Conservation (phyloP, 2,888 invertebrate genomes). For the Rhamnusium bicolor region DNA sequence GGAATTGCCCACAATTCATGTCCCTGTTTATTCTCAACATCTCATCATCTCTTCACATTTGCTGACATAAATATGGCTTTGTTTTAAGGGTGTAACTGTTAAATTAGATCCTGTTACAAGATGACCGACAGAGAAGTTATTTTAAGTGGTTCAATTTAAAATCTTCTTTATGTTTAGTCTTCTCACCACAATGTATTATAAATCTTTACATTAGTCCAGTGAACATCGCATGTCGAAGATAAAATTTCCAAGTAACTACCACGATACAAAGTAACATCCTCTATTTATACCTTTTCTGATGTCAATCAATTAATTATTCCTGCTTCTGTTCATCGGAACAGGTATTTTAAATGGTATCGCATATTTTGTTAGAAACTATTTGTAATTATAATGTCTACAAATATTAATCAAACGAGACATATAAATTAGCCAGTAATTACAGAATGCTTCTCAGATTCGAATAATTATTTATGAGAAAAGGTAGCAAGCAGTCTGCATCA, state of each 20-base stretch:
- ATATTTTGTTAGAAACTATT: conserved; percentile 50
- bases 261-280: conserved; percentile 20
- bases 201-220: not conserved
- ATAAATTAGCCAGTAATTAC: conserved; percentile 43
- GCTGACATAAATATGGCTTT: too few relatives aligned
- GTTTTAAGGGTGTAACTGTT: too few relatives aligned
- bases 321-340: conserved; percentile 48
- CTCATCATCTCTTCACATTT: too few relatives aligned
- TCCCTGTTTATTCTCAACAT: too few relatives aligned
- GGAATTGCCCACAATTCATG: too few relatives aligned
- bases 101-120: not conserved
- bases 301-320: conserved; percentile 48
- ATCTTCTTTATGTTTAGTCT: not conserved
- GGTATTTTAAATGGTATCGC: conserved; percentile 49
- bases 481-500: conserved; percentile 38
- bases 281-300: conserved; percentile 45
- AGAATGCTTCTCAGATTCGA: conserved; percentile 38
- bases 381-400: conserved; percentile 49
- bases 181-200: not conserved
- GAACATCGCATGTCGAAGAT: conserved; percentile 2
- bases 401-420: conserved; percentile 51
- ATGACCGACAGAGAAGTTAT: not conserved
- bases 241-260: conserved; percentile 8
- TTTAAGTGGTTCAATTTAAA: not conserved
- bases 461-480: conserved; percentile 44